Percentiles rank a stretch among this genome's conserved stretches.
Conservation (phyloP, 2,113 vertebrate genomes). For the Gracilinanus agilis region DNA sequence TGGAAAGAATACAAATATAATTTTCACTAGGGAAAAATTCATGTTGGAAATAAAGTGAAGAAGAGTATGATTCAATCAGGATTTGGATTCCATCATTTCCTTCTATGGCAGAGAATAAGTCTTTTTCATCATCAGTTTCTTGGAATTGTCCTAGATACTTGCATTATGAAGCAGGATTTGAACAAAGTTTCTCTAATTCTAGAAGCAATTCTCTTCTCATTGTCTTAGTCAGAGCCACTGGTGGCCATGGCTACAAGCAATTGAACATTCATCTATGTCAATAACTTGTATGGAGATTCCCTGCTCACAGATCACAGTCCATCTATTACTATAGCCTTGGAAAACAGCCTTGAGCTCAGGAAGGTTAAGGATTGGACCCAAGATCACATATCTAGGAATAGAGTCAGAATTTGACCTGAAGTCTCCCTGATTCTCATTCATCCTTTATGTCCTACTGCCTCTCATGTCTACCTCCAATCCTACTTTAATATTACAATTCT, state of each 20-base stretch:
- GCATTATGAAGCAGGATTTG: neutral
- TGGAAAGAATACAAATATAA: too few species aligned
- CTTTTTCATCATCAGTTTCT: too few species aligned
- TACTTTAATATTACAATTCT: neutral
- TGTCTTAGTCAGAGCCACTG: neutral
- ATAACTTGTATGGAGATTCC: neutral
- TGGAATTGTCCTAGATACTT: too few species aligned
- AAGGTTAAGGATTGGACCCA: neutral
- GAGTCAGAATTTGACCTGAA: neutral
- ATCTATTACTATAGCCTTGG: neutral
- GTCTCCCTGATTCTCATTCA: neutral
- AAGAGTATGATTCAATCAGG: too few species aligned
- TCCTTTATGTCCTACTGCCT: neutral
- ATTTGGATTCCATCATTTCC: too few species aligned
- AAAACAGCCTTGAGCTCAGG: neutral
- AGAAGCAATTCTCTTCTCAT: neutral
- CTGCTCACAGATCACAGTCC: neutral
- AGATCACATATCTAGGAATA: neutral
- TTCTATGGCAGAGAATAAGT: too few species aligned
- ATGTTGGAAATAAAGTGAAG: too few species aligned
- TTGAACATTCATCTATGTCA: neutral
- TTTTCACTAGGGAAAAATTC: too few species aligned
- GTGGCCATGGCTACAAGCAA: neutral
- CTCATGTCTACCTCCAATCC: neutral
- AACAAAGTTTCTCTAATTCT: neutral